A percentile compares a stretch with the other conserved stretches of the same genome.
Conservation (phyloP, 2,797 vertebrate species). For the Xyrichtys novacula region DNA sequence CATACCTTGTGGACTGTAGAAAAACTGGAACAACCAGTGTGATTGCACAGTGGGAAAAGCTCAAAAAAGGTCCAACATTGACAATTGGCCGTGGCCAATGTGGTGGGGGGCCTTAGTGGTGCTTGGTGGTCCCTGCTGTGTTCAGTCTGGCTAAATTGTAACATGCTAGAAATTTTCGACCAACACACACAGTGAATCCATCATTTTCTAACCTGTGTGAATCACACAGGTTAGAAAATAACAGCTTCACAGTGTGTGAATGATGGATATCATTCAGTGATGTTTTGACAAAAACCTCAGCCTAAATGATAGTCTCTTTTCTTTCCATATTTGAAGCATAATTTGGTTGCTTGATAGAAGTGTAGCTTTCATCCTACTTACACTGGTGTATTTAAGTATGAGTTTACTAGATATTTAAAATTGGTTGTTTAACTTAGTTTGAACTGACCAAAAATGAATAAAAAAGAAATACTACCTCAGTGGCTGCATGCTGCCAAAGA, state of each 20-base stretch:
- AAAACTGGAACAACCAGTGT: conserved; percentile 44
- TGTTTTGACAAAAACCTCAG: not conserved
- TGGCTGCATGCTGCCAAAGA: not conserved
- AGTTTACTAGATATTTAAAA: not conserved
- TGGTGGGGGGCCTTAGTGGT: conserved; percentile 18
- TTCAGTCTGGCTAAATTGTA: conserved; percentile 15
- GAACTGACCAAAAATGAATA: not conserved
- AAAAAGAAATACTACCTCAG: not conserved
- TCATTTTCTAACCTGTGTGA: not conserved
- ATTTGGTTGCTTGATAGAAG: conserved; percentile 5
- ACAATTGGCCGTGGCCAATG: conserved; percentile 21
- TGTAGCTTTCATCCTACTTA: not conserved
- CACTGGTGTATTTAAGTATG: no score
- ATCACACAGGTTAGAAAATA: no score
- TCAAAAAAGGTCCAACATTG: conserved; percentile 23
- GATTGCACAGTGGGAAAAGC: conserved; percentile 37
- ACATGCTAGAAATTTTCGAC: conserved; percentile 7
- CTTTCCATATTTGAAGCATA: not conserved
- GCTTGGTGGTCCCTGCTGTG: conserved; percentile 10
- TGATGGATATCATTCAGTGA: not conserved
- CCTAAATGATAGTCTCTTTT: not conserved
- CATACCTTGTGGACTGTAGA: conserved; percentile 1
- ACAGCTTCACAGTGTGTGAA: no score
- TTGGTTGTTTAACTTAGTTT: not conserved
- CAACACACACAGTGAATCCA: not conserved